Base-by-base conservation (phyloP, 2,888 invertebrate species). In the Rotaria macrura region DNA sequence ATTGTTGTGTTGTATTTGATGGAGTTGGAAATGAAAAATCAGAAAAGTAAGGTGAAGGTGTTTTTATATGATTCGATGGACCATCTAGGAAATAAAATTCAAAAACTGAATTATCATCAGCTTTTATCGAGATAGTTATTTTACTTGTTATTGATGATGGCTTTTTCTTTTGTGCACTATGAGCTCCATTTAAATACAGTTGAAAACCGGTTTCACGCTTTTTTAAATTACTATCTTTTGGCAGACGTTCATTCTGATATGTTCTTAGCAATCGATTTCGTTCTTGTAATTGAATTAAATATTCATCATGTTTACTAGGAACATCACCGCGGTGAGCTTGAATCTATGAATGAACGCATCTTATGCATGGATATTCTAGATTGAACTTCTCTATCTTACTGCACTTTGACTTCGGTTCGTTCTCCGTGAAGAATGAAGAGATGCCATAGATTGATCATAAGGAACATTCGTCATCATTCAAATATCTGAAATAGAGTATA, bases 131-230 rank as follows among this genome's bases (percentile, higher is more conserved):
- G 47, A 47, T 65, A 14, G 10, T 54, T 25, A 25, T 14, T 65
- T 43, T 43, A 79, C 79, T n/a, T 5, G 25, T 40, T 12, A 79
- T 79, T 10, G 79, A 79, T 79, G n/a, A 2, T 79, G 79, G 79
- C n/a, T 43, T 40, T 25, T n/a, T 23, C 43, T 40, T 23, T 43
- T 9, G 79, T 7, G 43, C 25, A 79, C 43, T 40, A n/a, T 79
- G 79, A 12, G 79, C 79, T n/a, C 79, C 79, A 79, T 79, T 79
- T 43, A 79, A 43, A 43, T 79, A 79, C 20, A 79, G 43, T 38
- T 79, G 79, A 79, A 79, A 79, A n/a, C 79, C 79, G 25, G 79
- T 79, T n/a, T 79, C 79, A 79, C 79, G 79, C n/a, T 43, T 40
- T 79, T 79, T 79, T n/a, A 43, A 43, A n/a, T 20, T 43, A 79